Conservation (phyloP, 2,797 vertebrate genomes). For the Morelia viridis region DNA sequence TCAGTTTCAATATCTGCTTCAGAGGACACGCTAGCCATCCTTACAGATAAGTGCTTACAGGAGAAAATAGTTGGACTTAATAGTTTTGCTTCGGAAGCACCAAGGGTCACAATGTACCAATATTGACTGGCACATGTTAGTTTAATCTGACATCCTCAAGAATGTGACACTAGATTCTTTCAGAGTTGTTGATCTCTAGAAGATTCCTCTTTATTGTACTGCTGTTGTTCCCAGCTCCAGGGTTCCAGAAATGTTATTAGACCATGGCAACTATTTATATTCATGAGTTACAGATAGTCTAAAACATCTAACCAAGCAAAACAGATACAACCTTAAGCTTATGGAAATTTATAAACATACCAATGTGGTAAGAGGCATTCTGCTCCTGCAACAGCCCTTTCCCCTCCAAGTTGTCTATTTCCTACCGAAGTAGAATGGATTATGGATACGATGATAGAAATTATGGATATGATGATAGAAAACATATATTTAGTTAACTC, state of each 20-base stretch:
- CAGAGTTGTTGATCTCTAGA: constrained; percentile 74
- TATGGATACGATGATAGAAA: constrained; percentile 26
- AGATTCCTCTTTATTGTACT: constrained; percentile 61
- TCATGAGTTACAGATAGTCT: constrained; percentile 76
- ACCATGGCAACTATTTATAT: constrained; percentile 73
- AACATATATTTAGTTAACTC: constrained; percentile 42
- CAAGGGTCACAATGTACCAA: constrained; percentile 86
- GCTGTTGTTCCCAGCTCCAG: constrained; percentile 67
- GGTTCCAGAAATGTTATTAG: constrained; percentile 77
- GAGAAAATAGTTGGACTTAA: constrained; percentile 91
- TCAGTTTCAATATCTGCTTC: constrained; percentile 94
- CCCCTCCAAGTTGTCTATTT: neutral
- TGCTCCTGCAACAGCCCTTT: constrained; percentile 14
- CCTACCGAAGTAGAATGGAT: constrained; percentile 45
- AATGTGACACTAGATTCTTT: constrained; percentile 79
- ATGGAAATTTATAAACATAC: constrained; percentile 29
- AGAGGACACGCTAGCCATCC: constrained; percentile 89
- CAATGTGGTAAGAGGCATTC: neutral
- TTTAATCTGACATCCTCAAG: constrained; percentile 88
- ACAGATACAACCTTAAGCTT: constrained; percentile 61
- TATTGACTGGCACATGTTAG: constrained; percentile 89
- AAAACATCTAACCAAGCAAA: constrained; percentile 66
- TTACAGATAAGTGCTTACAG: constrained; percentile 91
- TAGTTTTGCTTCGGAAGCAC: constrained; percentile 87
- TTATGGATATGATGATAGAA: constrained; percentile 11